Conservation (phyloP, 2,113 vertebrate genomes). For the Dasyprocta punctata region DNA sequence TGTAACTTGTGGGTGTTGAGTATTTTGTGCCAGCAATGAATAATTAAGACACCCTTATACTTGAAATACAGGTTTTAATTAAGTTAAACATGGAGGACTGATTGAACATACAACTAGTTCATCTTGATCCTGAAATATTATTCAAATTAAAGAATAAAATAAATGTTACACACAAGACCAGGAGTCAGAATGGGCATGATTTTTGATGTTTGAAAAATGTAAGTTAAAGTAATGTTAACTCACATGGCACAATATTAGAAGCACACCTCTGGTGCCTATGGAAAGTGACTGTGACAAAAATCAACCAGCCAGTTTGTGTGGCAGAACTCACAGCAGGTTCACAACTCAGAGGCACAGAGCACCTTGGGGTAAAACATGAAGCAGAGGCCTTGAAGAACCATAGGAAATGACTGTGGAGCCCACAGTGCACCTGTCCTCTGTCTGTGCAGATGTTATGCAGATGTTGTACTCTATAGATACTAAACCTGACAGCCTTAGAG, state of each 20-base stretch:
- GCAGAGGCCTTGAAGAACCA: no score
- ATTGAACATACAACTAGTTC: neutral
- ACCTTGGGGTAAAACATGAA: neutral
- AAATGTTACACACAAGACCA: neutral
- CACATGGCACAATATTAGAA: neutral
- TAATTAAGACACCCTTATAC: no score
- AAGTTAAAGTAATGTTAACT: no score
- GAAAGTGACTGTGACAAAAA: neutral
- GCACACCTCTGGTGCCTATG: neutral
- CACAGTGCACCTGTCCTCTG: neutral
- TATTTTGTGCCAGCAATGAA: no score
- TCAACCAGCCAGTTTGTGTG: no score
- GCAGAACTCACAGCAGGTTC: neutral
- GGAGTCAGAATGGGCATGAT: neutral
- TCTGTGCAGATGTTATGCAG: neutral
- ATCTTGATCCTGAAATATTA: neutral
- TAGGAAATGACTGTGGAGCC: neutral
- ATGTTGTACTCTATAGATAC: neutral
- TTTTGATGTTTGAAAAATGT: neutral
- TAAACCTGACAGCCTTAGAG: neutral
- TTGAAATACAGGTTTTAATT: neutral
- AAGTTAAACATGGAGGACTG: neutral
- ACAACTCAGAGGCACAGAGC: neutral
- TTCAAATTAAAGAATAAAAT: neutral
- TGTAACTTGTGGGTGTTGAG: no score